Percentiles rank a stretch among this genome's conserved stretches.
phyloP scores from a whole-genome alignment of 2,113 vertebrate species.

The Nothocercus julius region DNA sequence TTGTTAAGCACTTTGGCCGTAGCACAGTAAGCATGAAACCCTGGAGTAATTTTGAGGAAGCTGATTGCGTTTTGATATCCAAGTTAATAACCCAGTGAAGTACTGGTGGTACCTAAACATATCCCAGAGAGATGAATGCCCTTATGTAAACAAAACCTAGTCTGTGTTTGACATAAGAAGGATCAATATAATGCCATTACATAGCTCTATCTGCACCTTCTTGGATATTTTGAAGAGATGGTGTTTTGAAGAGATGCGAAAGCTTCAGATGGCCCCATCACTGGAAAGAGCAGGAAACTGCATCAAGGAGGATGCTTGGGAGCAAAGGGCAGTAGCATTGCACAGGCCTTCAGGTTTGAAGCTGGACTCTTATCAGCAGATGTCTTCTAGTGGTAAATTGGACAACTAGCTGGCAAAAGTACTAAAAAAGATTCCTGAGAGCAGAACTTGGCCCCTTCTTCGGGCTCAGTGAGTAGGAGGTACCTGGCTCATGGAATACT shows the following conservation, averaged over 20 bases:
- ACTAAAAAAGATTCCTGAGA: not conserved
- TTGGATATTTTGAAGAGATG: not conserved
- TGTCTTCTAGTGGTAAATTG: not conserved
- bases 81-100: not conserved
- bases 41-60: not conserved
- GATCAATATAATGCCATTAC: not conserved
- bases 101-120: not conserved
- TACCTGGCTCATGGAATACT: not conserved
- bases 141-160: not conserved
- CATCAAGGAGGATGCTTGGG: not conserved
- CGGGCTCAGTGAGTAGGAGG: not conserved
- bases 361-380: not conserved
- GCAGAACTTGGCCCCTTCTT: not conserved
- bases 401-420: not conserved
- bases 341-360: not conserved
- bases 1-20: not conserved
- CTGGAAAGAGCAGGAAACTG: not conserved
- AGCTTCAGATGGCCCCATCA: not conserved
- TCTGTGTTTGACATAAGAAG: not conserved
- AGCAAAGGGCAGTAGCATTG: not conserved
- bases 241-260: not conserved
- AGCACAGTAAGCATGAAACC: not conserved
- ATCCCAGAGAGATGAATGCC: not conserved
- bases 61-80: not conserved
- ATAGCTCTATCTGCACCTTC: not conserved